Evolutionary conservation across 1,140 invertebrate genomes (phyloP), one percentile per base, ranked within the genome.

Genomic region (Hyles euphorbiae): DNA sequence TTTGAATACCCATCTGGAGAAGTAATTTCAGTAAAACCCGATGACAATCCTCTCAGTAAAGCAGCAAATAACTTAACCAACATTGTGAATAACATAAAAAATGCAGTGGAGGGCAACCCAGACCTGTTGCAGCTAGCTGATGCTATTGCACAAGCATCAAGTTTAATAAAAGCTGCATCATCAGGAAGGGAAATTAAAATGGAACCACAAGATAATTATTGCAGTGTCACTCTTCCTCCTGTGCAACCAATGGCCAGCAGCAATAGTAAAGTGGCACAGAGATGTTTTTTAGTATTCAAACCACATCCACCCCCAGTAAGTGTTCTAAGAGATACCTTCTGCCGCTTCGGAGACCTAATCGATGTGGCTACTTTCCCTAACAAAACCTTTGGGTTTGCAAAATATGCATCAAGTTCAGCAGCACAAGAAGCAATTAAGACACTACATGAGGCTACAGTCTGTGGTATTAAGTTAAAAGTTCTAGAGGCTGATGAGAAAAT

Each of bases 351-450:
- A n/a, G 94, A 96, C 78, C 90, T 98, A 2, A 98, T 98, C 66
- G 96, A 98, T 82, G 95, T 98, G 3, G 97, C 96, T 72, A 93
- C 97, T 80, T 89, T 98, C 61, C 93, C 94, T 56, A 96, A 96
- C 77, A 95, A 95, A 88, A 97, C 94, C 73, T 98, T 96, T 89
- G 97, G 97, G 0, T 98, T 97, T 87, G 97, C 95, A 0, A 96
- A 96, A 76, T 98, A 96, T 89, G 95, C 95, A 3, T 93, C 90
- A 36, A 91, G 92, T 47, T 92, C 94, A 40, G 93, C 94, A 67
- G 97, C 97, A 0, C 92, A 94, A 62, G 92, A 93, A 70, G 96
- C 96, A 11, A 95, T 96, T 45, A 91, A 91, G 80, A 93, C 93
- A 83, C 74, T 88, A 11, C 73, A 98, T 80, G 96, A 96, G 3